Evolutionary conservation across 2,888 invertebrate species (phyloP).

Genomic region (Mallateleia sp.): DNA sequence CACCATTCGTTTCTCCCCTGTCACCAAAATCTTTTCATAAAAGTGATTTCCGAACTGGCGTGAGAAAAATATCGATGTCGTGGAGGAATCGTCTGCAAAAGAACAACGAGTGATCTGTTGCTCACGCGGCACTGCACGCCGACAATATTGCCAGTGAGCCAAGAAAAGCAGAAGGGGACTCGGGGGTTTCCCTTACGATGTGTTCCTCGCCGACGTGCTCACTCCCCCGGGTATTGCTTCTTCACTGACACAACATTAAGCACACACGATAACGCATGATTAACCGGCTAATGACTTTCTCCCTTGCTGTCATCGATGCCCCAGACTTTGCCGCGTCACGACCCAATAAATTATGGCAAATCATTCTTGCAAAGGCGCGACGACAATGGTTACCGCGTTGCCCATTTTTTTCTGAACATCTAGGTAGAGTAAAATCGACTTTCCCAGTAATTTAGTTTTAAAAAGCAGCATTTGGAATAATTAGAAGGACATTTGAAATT

Average conservation of each 20-base stretch:
- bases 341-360: conserved; percentile 63
- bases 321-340: conserved; percentile 62
- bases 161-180: conserved; percentile 84
- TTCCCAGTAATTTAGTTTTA: no score
- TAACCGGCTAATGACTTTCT: conserved; percentile 89
- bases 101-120: conserved; percentile 86
- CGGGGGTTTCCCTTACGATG: conserved; percentile 75
- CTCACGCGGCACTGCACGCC: conserved; percentile 84
- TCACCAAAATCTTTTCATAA: conserved; percentile 30
- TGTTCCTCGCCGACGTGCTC: conserved; percentile 76
- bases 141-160: conserved; percentile 88
- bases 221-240: conserved; percentile 87
- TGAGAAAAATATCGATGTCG: conserved; percentile 53
- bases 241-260: conserved; percentile 89
- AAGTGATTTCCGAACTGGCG: conserved; percentile 54
- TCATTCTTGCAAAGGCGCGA: conserved; percentile 54
- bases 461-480: no score
- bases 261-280: conserved; percentile 89
- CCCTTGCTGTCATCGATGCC: conserved; percentile 79
- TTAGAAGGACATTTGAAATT: no score
- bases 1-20: no score
- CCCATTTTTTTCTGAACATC: neutral
- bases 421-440: neutral
- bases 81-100: conserved; percentile 53
- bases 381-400: conserved; percentile 15